Percentiles rank a stretch among this genome's conserved stretches.
phyloP scores from a whole-genome alignment of 2,888 invertebrate genomes.

The Halictus quadricinctus region DNA sequence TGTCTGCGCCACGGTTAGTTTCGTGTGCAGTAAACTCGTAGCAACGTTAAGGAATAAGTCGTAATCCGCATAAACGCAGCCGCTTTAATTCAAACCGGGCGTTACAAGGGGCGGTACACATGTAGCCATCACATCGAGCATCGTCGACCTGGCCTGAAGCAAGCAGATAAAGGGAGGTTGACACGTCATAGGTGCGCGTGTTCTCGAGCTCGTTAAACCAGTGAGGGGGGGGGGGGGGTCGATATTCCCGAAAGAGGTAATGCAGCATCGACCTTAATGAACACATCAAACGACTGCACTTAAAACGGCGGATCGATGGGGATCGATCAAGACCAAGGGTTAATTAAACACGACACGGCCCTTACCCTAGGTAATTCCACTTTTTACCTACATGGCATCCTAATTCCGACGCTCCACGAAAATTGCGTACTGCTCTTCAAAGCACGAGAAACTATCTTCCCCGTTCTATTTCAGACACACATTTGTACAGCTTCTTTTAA shows the following conservation, averaged over 20 bases:
- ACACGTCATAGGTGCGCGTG: slow-evolving; percentile 66
- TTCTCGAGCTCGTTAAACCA: slow-evolving; percentile 65
- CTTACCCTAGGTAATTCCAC: background rate
- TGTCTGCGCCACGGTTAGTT: background rate
- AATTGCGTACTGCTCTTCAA: background rate
- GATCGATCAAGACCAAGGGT: slow-evolving; percentile 27
- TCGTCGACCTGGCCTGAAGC: slow-evolving; percentile 66
- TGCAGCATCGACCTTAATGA: slow-evolving; percentile 48
- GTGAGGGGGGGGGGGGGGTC: slow-evolving; percentile 22
- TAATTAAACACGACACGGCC: slow-evolving; percentile 42
- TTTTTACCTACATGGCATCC: background rate
- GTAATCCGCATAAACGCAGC: slow-evolving; percentile 47
- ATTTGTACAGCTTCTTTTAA: background rate
- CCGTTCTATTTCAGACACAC: background rate
- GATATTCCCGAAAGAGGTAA: slow-evolving; percentile 59
- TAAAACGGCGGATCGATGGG: slow-evolving; percentile 30
- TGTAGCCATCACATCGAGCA: slow-evolving; percentile 65
- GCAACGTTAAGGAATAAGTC: slow-evolving; percentile 37
- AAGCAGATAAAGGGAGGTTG: slow-evolving; percentile 68
- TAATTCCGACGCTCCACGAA: background rate
- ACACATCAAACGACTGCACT: slow-evolving; percentile 33
- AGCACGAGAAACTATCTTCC: background rate
- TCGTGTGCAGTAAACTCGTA: background rate
- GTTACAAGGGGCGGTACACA: slow-evolving; percentile 64
- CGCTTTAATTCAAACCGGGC: slow-evolving; percentile 63